Percentiles rank a stretch among this genome's conserved stretches.
Conservation (phyloP, 2,113 vertebrate genomes). For the Brienomyrus longianalis region DNA sequence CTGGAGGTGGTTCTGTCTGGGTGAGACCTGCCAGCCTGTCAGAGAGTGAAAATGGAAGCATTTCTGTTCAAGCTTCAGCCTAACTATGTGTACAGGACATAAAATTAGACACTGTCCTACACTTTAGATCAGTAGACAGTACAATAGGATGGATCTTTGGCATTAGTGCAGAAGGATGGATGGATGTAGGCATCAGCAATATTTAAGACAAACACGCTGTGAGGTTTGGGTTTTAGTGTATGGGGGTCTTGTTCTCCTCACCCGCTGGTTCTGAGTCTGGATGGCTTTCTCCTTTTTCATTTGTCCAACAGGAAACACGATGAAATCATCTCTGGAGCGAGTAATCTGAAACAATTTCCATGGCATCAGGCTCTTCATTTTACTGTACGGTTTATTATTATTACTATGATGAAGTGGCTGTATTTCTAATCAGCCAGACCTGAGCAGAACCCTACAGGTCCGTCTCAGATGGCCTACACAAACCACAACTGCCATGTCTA, state of each 20-base stretch:
- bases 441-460: neutral
- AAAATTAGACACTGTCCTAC: neutral
- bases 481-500: neutral
- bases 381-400: neutral
- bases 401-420: neutral
- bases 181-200: neutral
- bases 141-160: neutral
- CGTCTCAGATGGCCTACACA: neutral
- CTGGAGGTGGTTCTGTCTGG: constrained; percentile 59
- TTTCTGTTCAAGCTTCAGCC: neutral
- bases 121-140: neutral
- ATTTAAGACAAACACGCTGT: neutral
- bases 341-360: constrained; percentile 63
- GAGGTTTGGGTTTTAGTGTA: neutral
- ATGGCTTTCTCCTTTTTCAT: neutral
- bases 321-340: constrained; percentile 67
- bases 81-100: neutral
- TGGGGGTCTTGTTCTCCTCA: neutral
- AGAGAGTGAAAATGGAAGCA: neutral
- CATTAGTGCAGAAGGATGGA: neutral
- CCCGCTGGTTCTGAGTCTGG: neutral
- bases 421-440: neutral
- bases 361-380: neutral
- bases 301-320: constrained; percentile 61
- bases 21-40: constrained; percentile 51